Percentiles rank a stretch among this genome's conserved stretches.
Conservation (phyloP, 2,797 vertebrate species). For the Pristis pectinata region DNA sequence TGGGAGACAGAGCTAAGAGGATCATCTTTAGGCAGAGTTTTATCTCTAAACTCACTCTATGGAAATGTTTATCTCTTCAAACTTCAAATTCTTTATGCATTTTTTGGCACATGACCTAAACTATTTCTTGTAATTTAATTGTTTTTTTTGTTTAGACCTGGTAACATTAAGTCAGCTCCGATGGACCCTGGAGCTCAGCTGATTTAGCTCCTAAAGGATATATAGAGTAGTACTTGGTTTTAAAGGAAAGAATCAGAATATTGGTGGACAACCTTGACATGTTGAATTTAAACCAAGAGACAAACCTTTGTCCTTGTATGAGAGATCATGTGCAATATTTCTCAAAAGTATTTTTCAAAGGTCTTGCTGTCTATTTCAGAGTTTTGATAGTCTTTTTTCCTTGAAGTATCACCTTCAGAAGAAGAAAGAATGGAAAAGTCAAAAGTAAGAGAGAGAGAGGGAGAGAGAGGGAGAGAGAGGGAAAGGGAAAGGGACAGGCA, state of each 20-base stretch:
- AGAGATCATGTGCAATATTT: not conserved
- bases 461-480: not conserved
- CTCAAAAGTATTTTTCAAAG: not conserved
- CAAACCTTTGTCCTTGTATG: not conserved
- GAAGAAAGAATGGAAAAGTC: not conserved
- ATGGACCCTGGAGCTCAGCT: not conserved
- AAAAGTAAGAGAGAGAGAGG: not conserved
- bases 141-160: not conserved
- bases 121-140: not conserved
- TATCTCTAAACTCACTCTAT: not conserved
- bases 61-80: not conserved
- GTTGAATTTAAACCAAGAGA: not conserved
- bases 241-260: not conserved
- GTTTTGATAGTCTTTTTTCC: no score
- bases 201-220: not conserved
- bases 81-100: not conserved
- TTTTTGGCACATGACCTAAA: not conserved
- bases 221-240: not conserved
- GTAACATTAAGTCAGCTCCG: not conserved
- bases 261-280: not conserved
- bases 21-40: not conserved
- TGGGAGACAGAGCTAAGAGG: not conserved
- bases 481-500: not conserved
- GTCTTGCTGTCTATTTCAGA: not conserved
- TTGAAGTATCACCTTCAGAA: no score